Evolutionary conservation across 1,140 invertebrate species (phyloP), one percentile per base, ranked within the genome.

Genomic region (Bacillus rossius): DNA sequence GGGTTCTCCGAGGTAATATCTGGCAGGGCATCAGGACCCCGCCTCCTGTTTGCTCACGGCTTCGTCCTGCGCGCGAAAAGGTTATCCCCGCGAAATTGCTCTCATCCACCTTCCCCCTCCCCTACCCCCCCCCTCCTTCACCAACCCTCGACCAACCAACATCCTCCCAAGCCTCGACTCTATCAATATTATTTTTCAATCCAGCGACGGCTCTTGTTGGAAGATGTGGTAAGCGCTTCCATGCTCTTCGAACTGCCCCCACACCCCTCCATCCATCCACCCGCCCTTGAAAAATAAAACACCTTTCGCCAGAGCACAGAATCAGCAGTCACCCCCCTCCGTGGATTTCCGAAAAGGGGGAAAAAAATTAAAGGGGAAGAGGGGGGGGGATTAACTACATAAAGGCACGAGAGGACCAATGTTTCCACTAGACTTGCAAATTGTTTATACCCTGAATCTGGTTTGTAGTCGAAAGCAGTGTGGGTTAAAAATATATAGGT

Each of bases 181-280:
- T 60, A 60, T 60, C 58, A 60, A 60, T 60, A 60, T 60, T 60
- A 60, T 60, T 60, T 55, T 60, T 60, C 58, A 60, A 60, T 60
- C 58, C 52, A 51, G 26, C 19, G 17, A 17, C 51, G 38, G 29
- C 29, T 34, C 29, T 34, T 34, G 29, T 10, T 4, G 5, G 29
- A 34, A 34, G 29, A 34, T 34, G 29, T 34, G 29, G 29, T 34
- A 34, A 34, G 29, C 29, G 29, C 29, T 34, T 34, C 29, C 29
- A 34, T 34, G 5, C 29, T 34, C 29, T 34, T 34, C 29, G 29
- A 10, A 7, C 17, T 16, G 20, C 37, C 51, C 25, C 5, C 34
- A 29, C 48, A 20, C 50, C 14, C 37, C 16, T 34, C 51, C 51
- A 22, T 45, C 16, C 16, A 8, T 45, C 42, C 20, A 7, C 20